Conservation (phyloP, 2,888 invertebrate species). For the Dicyrtomina minuta region DNA sequence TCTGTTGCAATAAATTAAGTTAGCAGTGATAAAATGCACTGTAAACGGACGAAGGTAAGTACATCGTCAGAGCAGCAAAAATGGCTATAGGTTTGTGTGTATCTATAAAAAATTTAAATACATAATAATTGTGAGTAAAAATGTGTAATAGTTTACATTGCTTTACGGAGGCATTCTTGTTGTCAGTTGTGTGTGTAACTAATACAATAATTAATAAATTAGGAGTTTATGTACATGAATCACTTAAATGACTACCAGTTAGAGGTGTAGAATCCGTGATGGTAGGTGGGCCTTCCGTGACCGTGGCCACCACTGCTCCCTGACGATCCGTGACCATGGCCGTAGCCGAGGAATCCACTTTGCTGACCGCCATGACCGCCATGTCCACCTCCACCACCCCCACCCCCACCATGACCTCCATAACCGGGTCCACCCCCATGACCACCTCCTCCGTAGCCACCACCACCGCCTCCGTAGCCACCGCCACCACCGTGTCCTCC, state of each 20-base stretch:
- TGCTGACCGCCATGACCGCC: conserved; percentile 24
- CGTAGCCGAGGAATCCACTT: conserved; percentile 28
- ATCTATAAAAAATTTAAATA: too few species aligned
- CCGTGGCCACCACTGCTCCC: background rate
- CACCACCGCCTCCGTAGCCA: conserved; percentile 15
- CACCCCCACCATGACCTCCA: conserved; percentile 28
- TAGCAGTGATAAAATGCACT: too few species aligned
- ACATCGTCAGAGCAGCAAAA: too few species aligned
- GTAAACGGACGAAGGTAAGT: too few species aligned
- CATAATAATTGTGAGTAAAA: background rate
- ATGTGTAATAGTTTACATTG: background rate
- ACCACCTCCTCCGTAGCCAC: conserved; percentile 13
- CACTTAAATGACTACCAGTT: conserved; percentile 6
- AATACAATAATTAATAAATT: conserved; percentile 19
- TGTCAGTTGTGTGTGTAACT: background rate
- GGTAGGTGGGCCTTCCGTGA: conserved; percentile 24
- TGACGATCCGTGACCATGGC: conserved; percentile 6
- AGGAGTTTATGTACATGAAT: background rate
- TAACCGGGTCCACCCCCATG: conserved; percentile 15
- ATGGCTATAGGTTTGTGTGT: too few species aligned
- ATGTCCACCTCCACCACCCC: conserved; percentile 11
- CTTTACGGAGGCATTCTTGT: background rate
- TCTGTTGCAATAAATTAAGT: too few species aligned
- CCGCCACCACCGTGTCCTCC: too few species aligned
- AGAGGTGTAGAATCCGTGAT: conserved; percentile 31